Evolutionary conservation across 2,797 vertebrate genomes (phyloP), one percentile per base, ranked within the genome.

Genomic region (Lacerta bilineata): DNA sequence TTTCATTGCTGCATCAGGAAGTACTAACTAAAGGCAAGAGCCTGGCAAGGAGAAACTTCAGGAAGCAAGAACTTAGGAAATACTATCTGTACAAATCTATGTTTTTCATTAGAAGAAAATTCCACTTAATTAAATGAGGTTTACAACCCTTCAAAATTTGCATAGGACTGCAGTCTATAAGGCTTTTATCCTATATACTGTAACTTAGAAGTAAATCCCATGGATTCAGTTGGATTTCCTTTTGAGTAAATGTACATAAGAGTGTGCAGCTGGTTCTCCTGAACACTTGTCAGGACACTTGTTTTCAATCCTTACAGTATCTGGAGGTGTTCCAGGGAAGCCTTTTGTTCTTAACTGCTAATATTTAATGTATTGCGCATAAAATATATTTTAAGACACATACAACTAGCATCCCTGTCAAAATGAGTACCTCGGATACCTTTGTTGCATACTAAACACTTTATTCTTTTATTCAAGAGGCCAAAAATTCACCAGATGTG

Each of bases 401-500:
- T 15, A 69, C 3, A 71, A 36, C 2, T 29, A 46, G 23, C 23
- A 8, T 39, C 29, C 20, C 68, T 50, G 4, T 80, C 69, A 81
- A 61, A 81, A 81, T 29, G n/a, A 64, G 8, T 10, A 27, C 27
- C 59, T 80, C 20, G 10, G 20, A 69, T 66, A 27, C 78, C 6
- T 5, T 61, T 76, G 18, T 20, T 61, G 5, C 33, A 17, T 80
- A 50, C 13, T 80, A 8, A n/a, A 59, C 29, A 17, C 2, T 82
- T 85, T 74, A 88, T 43, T 68, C 1, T 13, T 89, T 92, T 25
- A 4, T 90, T 29, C 2, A 89, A 96, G 97, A 96, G 82, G 87
- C 91, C 87, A 96, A 95, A 93, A 91, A 91, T 43, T 61, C 92
- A 74, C 91, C 93, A 86, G 90, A 94, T 1, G 81, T 61, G 80